Conservation (phyloP, 1,140 invertebrate genomes). For the Drosophila lowei region DNA sequence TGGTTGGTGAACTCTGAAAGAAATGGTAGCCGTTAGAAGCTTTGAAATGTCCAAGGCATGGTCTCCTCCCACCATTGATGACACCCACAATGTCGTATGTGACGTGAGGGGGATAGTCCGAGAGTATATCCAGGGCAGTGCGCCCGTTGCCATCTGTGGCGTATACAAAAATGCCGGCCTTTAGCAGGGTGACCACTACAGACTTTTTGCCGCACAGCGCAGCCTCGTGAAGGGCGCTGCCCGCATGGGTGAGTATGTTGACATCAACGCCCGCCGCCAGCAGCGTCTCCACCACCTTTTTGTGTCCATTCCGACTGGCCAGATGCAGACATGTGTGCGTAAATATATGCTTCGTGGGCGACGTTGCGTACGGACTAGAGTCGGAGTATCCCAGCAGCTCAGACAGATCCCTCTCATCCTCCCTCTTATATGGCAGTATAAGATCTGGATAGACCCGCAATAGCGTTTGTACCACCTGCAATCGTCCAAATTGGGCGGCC, state of each 20-base stretch:
- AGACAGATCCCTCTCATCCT: slow-evolving; percentile 17
- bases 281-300: slow-evolving; percentile 92
- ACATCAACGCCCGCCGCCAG: slow-evolving; percentile 94
- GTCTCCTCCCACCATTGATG: slow-evolving; percentile 87
- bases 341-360: slow-evolving; percentile 84
- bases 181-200: slow-evolving; percentile 93
- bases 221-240: slow-evolving; percentile 97
- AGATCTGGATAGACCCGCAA: slow-evolving; percentile 91
- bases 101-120: slow-evolving; percentile 93
- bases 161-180: slow-evolving; percentile 91
- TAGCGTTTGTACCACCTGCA: slow-evolving; percentile 94
- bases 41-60: background rate
- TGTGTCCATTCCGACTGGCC: slow-evolving; percentile 94
- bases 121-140: slow-evolving; percentile 94
- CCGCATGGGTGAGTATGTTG: slow-evolving; percentile 93
- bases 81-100: slow-evolving; percentile 92
- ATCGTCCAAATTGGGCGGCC: slow-evolving; percentile 93
- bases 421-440: slow-evolving; percentile 86
- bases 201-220: slow-evolving; percentile 96
- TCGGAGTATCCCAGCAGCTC: slow-evolving; percentile 44
- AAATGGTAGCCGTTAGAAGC: slow-evolving; percentile 20
- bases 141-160: slow-evolving; percentile 90
- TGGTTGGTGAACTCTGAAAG: slow-evolving; percentile 59
- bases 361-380: slow-evolving; percentile 31
- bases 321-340: slow-evolving; percentile 96